A percentile compares a stretch with the other conserved stretches of the same genome.
Conservation (phyloP, 2,888 invertebrate species). For the Rhopalosiphum nymphaeae region DNA sequence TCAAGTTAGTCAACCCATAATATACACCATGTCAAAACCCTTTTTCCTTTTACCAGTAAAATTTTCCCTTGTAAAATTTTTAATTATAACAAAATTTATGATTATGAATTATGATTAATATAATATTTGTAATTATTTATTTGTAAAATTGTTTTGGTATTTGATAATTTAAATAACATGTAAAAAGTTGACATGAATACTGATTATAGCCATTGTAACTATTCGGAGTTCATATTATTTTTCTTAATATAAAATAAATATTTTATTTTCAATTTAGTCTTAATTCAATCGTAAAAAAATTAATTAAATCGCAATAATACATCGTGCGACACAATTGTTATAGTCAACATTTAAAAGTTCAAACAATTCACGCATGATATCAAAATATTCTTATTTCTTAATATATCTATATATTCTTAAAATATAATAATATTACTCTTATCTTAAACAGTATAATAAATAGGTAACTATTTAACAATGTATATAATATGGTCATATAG, state of each 20-base stretch:
- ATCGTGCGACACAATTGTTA: neutral
- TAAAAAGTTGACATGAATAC: neutral
- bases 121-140: neutral
- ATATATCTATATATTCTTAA: neutral
- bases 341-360: neutral
- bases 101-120: neutral
- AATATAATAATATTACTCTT: neutral
- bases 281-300: neutral
- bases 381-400: neutral
- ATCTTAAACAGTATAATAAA: neutral
- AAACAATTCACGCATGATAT: neutral
- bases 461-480: neutral
- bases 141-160: neutral
- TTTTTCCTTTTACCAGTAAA: neutral
- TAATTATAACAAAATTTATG: neutral
- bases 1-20: neutral
- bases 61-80: neutral
- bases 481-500: neutral
- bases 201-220: neutral
- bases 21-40: neutral
- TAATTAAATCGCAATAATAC: neutral
- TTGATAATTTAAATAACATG: neutral
- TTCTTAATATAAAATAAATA: neutral
- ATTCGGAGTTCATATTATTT: neutral
- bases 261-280: neutral